Base-by-base conservation (phyloP, 2,797 vertebrate genomes). In the Synaphobranchus kaupii region DNA sequence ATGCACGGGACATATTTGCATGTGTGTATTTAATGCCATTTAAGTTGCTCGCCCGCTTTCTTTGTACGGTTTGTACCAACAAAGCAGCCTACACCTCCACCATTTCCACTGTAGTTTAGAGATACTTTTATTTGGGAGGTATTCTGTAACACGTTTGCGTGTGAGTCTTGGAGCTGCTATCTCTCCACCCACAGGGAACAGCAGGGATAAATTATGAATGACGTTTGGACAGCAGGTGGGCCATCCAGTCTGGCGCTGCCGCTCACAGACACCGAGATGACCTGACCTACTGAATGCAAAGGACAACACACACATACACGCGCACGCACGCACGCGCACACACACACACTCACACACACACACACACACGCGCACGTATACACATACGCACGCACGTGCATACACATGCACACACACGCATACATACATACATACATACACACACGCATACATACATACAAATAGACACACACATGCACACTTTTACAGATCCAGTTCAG, bases 171-270 rank as follows among this genome's bases (percentile, higher is more conserved):
- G 48, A n/a, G 84, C 85, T 82, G 82, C 52, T 1, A 44, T 76
- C 44, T 88, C 63, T 86, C 73, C 82, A 60, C 86, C 12, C 84
- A 88, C 63, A 87, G 85, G 66, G 84, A 83, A 73, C 80, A 87
- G 87, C 86, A 85, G 60, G 34, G 83, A 90, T 90, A 76, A 88
- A 90, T 89, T 85, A 90, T 90, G 85, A 84, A 88, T 84, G 83
- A 88, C 76, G 83, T 89, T 84, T 88, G 83, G 85, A 44, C 73
- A 25, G 52, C 6, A 31, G 85, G 63, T 81, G 56, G 82, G 54
- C 54, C 86, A 28, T 84, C 84, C 84, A 71, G 28, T 13, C 31
- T 31, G 58, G 50, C 48, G 39, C 60, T 31, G n/a, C 15, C 78
- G 48, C 87, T 4, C 58, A 60, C 60, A 60, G 88, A 48, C 84